Evolutionary conservation across 2,888 invertebrate species (phyloP), one percentile per base, ranked within the genome.

Genomic region (Campoletis raptor): DNA sequence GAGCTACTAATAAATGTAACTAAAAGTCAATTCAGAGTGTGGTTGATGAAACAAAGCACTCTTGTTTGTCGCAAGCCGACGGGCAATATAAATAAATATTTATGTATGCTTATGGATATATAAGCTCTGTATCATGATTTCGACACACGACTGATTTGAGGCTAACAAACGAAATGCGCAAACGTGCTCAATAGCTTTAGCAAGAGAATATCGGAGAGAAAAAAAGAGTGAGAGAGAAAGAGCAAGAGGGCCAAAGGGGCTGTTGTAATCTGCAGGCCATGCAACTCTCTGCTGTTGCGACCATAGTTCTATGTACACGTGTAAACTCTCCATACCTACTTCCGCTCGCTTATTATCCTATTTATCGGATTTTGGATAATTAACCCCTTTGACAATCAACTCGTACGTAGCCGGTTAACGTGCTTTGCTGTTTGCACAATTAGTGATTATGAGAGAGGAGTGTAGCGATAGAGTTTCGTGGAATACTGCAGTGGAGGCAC

Each of bases 351-450:
- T 82, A 83, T 88, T 83, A 88, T 87, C 77, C 81, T 83, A 85
- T 85, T 88, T 88, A 88, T 88, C 83, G 85, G 84, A 85, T 82
- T 85, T 82, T 69, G 86, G 88, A 83, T 89, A 89, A 88, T 89
- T 89, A 89, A 85, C 89, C 85, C 87, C 88, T 89, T 89, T 89
- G 89, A 89, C 88, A 89, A 87, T 89, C 83, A 86, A 84, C 89
- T 83, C 83, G 85, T 85, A 83, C 83, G 83, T 81, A 88, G 74
- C 79, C 74, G 86, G 81, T 86, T 86, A 85, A 87, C 87, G 85
- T 81, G 84, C 78, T 78, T 78, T 77, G 80, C 84, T 88, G 88
- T 89, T 89, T 87, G 88, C 89, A 83, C 85, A 89, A 89, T 88
- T 89, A 89, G 87, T 87, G 88, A 88, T 89, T 89, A 87, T 87